phyloP scores from a whole-genome alignment of 2,888 invertebrate species.

The Stenodera caucasica region DNA sequence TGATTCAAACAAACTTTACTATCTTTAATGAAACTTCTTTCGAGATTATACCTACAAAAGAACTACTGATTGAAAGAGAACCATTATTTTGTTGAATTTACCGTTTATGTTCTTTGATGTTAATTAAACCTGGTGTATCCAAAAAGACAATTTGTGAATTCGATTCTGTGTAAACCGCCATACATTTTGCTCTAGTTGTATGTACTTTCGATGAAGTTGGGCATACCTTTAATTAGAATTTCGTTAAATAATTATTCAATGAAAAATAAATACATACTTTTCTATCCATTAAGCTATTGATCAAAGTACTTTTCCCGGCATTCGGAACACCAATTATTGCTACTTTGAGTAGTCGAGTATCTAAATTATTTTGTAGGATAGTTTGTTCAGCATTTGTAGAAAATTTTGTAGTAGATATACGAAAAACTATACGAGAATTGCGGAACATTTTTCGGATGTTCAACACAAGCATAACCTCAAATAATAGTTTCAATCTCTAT shows the following conservation, averaged over 20 bases:
- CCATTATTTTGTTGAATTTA: conserved; percentile 48
- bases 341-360: conserved; percentile 63
- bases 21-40: conserved; percentile 62
- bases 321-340: conserved; percentile 93
- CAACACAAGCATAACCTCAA: too few relatives aligned
- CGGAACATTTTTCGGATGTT: neutral
- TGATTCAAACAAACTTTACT: conserved; percentile 64
- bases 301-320: conserved; percentile 93
- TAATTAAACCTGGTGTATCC: conserved; percentile 91
- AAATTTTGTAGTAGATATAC: neutral
- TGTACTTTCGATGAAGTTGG: conserved; percentile 91
- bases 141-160: conserved; percentile 86
- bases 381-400: conserved; percentile 14
- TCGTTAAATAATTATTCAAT: neutral
- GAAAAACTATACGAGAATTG: neutral
- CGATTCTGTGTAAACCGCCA: conserved; percentile 73
- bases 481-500: too few relatives aligned
- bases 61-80: conserved; percentile 9
- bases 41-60: conserved; percentile 59
- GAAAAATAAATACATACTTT: conserved; percentile 60
- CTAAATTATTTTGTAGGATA: neutral
- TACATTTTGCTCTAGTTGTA: conserved; percentile 75
- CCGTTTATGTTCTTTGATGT: conserved; percentile 68
- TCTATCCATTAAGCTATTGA: conserved; percentile 81
- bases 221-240: conserved; percentile 68